Base-by-base conservation (phyloP, 2,888 invertebrate genomes). In the Agriotes lineatus region DNA sequence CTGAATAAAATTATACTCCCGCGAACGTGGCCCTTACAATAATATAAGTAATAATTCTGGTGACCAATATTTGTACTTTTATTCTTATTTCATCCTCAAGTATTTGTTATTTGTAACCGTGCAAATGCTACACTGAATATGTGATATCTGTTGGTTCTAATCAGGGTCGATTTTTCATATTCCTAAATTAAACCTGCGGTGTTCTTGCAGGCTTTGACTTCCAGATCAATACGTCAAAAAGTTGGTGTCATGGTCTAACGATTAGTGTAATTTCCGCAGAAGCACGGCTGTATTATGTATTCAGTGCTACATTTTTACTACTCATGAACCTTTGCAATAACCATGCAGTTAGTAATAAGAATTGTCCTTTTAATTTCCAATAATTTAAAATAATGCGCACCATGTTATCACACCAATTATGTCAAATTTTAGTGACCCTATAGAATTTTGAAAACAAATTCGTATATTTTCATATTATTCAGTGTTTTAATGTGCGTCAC, bases 401-500 rank as follows among this genome's bases (percentile, higher is more conserved):
- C 80, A 82, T 80, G 77, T 78, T 76, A 76, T 79, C 79, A 81
- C 80, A 81, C 80, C 81, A 82, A 79, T 74, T 72, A 76, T 72
- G 62, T 72, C 72, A 76, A 67, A 71, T 67, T 69, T 72, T 75
- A 78, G 72, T 78, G 77, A 74, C 77, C 78, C 75, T 76, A 76
- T 76, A 79, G 75, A 68, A 76, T 79, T 80, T 76, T 76, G 74
- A 77, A 80, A 76, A 79, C 10, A 65, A 70, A 79, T 77, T 75
- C 48, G 77, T 79, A 75, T 75, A 88, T 88, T 88, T 88, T 89
- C 88, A 85, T 89, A 88, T 87, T 87, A 86, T 87, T 87, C 86
- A 86, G 87, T 87, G 87, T 87, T 88, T 88, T 88, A 81, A 85
- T 77, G 87, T 88, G 86, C 87, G 88, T 85, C 85, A 88, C 86